Percentiles rank a stretch among this genome's conserved stretches.
These are phyloP conservation scores for Psophia crepitans DNA, from an alignment of 2,113 vertebrate genomes.

Conservation along the genomic window DNA sequence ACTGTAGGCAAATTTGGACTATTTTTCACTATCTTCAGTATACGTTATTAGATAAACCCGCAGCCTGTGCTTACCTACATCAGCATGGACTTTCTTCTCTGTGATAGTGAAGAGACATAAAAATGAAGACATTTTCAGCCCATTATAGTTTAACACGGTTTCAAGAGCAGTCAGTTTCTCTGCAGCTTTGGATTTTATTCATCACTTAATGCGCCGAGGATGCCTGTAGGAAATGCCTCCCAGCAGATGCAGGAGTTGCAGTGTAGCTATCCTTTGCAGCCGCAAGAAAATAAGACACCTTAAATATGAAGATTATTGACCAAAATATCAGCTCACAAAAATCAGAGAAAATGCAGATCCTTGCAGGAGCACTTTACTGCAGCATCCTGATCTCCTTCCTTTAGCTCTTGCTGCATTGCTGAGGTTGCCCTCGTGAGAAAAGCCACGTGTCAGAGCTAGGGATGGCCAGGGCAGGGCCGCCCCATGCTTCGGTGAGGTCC, in stretches of 20 bases:
- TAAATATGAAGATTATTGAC: background rate
- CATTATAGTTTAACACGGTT: background rate
- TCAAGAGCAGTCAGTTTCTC: background rate
- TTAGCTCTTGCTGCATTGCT: background rate
- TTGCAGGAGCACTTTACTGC: background rate
- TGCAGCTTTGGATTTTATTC: background rate
- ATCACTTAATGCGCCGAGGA: background rate
- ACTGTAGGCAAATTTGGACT: slow-evolving; percentile 44
- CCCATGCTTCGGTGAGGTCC: background rate
- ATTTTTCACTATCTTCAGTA: slow-evolving; percentile 19
- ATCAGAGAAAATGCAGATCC: background rate
- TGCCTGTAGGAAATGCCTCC: background rate
- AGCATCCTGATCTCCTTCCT: background rate
- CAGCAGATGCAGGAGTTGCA: background rate
- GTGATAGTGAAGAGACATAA: background rate
- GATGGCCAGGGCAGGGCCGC: background rate
- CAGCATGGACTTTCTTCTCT: background rate
- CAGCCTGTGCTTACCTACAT: background rate
- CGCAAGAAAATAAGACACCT: background rate
- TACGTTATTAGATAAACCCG: slow-evolving; percentile 29
- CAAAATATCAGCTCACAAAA: background rate
- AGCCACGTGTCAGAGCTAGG: fast-evolving
- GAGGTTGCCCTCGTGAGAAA: background rate
- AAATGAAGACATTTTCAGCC: background rate
- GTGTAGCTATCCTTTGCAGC: background rate